Conservation (phyloP, 2,113 vertebrate genomes). For the Percopsis transmontana region DNA sequence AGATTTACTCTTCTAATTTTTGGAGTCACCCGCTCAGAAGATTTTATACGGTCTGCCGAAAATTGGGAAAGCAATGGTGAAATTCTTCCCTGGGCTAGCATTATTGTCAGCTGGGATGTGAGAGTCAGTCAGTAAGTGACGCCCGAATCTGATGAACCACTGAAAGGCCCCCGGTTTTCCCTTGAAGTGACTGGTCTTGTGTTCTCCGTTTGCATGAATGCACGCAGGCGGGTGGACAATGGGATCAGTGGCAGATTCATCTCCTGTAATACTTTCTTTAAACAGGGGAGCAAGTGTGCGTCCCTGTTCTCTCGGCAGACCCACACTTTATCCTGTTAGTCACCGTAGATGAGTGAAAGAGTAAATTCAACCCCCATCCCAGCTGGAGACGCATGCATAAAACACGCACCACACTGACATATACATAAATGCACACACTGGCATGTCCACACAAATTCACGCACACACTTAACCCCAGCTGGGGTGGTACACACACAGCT, state of each 20-base stretch:
- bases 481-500: constrained; percentile 52
- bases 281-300: constrained; percentile 73
- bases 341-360: constrained; percentile 78
- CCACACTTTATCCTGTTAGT: constrained; percentile 77
- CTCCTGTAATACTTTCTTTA: constrained; percentile 74
- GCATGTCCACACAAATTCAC: not conserved
- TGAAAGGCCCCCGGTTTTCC: constrained; percentile 31
- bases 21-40: constrained; percentile 60
- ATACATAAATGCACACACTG: not conserved
- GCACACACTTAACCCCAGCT: constrained; percentile 38
- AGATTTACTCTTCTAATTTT: constrained; percentile 78
- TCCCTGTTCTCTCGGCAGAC: constrained; percentile 75
- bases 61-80: constrained; percentile 22
- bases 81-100: constrained; percentile 40
- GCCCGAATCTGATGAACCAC: constrained; percentile 52
- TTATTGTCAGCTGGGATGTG: constrained; percentile 51
- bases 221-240: constrained; percentile 65
- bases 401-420: not conserved
- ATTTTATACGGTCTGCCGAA: constrained; percentile 57
- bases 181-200: constrained; percentile 51
- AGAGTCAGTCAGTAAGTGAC: constrained; percentile 51
- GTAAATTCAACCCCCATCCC: constrained; percentile 74
- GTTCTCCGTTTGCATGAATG: constrained; percentile 64
- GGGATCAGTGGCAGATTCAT: constrained; percentile 75
- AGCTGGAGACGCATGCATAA: constrained; percentile 64